A percentile compares a stretch with the other conserved stretches of the same genome.
Conservation (phyloP, 2,888 invertebrate genomes). For the Furcula furcula region DNA sequence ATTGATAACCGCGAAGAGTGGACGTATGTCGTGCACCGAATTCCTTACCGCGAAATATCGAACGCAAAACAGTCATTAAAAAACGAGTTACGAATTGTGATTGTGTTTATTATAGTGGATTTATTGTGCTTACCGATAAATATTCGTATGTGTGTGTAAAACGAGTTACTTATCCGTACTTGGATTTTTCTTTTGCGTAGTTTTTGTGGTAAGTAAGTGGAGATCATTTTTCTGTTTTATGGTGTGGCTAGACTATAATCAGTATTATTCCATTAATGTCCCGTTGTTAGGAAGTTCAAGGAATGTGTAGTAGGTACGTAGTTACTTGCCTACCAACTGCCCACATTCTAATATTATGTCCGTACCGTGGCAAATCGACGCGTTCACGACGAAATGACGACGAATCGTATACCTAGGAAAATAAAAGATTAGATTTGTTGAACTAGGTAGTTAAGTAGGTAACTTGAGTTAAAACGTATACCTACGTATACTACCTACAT, state of each 20-base stretch:
- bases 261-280: constrained; percentile 17
- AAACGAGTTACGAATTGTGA: constrained; percentile 43
- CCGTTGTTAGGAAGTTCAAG: constrained; percentile 18
- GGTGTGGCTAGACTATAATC: constrained; percentile 5
- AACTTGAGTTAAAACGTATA: no score
- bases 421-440: no score
- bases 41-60: constrained; percentile 55
- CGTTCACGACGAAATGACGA: no score
- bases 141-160: constrained; percentile 57
- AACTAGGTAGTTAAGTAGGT: no score
- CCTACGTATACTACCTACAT: no score
- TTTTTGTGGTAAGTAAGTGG: constrained; percentile 67
- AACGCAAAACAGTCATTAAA: constrained; percentile 51
- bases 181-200: constrained; percentile 61
- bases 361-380: constrained; percentile 17
- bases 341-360: constrained; percentile 22
- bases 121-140: constrained; percentile 38
- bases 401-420: no score
- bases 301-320: constrained; percentile 7
- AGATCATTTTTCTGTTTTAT: constrained; percentile 30
- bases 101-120: constrained; percentile 37
- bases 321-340: constrained; percentile 8
- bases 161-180: constrained; percentile 49
- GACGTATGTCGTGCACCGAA: constrained; percentile 38
- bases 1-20: constrained; percentile 56